Evolutionary conservation across 2,888 invertebrate species (phyloP).

Genomic region (Xestoiulus laeticollis): DNA sequence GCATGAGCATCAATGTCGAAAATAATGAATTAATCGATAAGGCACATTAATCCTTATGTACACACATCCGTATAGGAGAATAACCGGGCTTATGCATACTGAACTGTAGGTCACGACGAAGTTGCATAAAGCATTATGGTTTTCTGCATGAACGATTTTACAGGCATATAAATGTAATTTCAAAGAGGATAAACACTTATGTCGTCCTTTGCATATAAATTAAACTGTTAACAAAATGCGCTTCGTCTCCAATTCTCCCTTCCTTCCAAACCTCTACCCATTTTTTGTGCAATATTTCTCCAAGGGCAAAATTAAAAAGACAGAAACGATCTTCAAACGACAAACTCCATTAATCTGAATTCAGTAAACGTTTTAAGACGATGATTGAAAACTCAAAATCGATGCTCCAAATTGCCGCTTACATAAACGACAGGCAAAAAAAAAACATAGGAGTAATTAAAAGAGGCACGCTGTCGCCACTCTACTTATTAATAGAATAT

Average conservation of each 20-base stretch:
- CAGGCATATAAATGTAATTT: conserved; percentile 43
- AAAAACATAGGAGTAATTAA: not conserved
- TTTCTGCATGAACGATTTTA: conserved; percentile 28
- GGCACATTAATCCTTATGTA: conserved; percentile 8
- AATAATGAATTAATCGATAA: conserved; percentile 41
- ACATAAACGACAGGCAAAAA: not conserved
- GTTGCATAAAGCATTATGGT: conserved; percentile 39
- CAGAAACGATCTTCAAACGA: not conserved
- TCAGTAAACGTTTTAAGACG: conserved; percentile 31
- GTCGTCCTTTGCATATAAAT: conserved; percentile 41
- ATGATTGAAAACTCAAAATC: conserved; percentile 21
- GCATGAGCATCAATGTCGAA: conserved; percentile 12
- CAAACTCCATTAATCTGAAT: conserved; percentile 41
- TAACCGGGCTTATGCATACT: not conserved
- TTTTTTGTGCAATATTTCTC: conserved; percentile 15
- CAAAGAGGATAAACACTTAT: conserved; percentile 41
- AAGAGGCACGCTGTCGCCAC: not conserved
- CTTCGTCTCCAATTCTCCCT: conserved; percentile 2
- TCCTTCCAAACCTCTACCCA: not conserved
- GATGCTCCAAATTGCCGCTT: conserved; percentile 13
- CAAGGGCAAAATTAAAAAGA: not conserved
- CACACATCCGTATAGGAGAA: not conserved
- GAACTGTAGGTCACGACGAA: conserved; percentile 29
- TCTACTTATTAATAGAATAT: not conserved
- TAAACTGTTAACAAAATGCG: conserved; percentile 38